These are phyloP conservation scores for Cryptocephalus moraei DNA, from an alignment of 2,888 invertebrate genomes.

Conservation along the genomic window DNA sequence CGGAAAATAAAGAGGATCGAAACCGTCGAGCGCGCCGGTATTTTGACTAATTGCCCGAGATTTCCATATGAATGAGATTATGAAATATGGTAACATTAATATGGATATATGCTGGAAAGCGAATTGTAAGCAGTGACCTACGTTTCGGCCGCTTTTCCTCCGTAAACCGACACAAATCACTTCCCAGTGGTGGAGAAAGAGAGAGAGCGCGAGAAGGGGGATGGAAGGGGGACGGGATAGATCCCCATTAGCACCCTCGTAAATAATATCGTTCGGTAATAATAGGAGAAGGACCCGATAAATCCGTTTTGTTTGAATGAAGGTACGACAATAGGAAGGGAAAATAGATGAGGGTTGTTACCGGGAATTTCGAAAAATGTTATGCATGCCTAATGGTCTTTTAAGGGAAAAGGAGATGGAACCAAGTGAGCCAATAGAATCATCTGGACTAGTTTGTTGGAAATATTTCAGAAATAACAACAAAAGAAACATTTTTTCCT, in stretches of 20 bases:
- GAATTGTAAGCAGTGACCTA: conserved; percentile 36
- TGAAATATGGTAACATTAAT: conserved; percentile 72
- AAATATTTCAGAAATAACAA: too few relatives aligned
- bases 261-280: not conserved
- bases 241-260: conserved; percentile 3
- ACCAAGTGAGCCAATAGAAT: too few relatives aligned
- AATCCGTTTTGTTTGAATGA: too few relatives aligned
- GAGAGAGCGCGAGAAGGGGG: not conserved
- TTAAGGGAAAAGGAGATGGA: too few relatives aligned
- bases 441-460: too few relatives aligned
- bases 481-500: too few relatives aligned
- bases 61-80: conserved; percentile 78
- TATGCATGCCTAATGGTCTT: too few relatives aligned
- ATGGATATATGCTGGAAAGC: conserved; percentile 53
- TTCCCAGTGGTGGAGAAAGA: not conserved
- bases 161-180: not conserved
- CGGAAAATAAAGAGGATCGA: conserved; percentile 11
- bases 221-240: not conserved
- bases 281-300: too few relatives aligned
- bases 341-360: too few relatives aligned
- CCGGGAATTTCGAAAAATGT: too few relatives aligned
- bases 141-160: conserved; percentile 14
- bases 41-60: conserved; percentile 52
- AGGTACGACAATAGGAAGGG: too few relatives aligned
- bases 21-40: conserved; percentile 23